Evolutionary conservation across 2,797 vertebrate genomes (phyloP).

Genomic region (Pseudocheirus occidentalis): DNA sequence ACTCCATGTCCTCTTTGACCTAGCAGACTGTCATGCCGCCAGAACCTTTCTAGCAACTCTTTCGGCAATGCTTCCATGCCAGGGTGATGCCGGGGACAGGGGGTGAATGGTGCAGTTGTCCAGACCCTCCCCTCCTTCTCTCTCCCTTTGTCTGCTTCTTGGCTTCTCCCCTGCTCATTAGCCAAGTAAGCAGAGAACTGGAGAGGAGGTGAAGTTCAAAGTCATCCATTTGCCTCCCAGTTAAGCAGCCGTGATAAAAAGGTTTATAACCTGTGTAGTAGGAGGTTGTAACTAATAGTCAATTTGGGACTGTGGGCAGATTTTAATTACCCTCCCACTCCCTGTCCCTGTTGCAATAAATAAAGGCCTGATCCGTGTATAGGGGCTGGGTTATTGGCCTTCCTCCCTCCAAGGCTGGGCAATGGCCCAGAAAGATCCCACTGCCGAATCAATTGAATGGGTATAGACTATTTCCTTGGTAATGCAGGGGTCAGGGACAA

Average conservation of each 20-base stretch:
- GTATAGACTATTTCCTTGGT: not conserved
- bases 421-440: not conserved
- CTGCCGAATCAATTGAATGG: not conserved
- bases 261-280: slow-evolving; percentile 7
- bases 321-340: slow-evolving; percentile 7
- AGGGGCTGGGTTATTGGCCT: not conserved
- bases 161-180: not conserved
- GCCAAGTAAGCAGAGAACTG: not conserved
- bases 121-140: not conserved
- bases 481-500: not conserved
- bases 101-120: fast-evolving
- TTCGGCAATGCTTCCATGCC: not conserved
- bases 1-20: not conserved
- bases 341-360: not conserved
- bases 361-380: not conserved
- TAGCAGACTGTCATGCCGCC: not conserved
- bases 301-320: not conserved
- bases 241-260: not conserved
- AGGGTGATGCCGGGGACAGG: not conserved
- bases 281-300: slow-evolving; percentile 22
- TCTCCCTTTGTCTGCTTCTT: not conserved
- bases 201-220: not conserved
- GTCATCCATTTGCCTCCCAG: not conserved
- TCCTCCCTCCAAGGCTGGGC: not conserved
- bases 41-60: not conserved